Percentiles rank a stretch among this genome's conserved stretches.
Conservation (phyloP, 1,140 invertebrate species). For the Temnothorax curvispinosus region DNA sequence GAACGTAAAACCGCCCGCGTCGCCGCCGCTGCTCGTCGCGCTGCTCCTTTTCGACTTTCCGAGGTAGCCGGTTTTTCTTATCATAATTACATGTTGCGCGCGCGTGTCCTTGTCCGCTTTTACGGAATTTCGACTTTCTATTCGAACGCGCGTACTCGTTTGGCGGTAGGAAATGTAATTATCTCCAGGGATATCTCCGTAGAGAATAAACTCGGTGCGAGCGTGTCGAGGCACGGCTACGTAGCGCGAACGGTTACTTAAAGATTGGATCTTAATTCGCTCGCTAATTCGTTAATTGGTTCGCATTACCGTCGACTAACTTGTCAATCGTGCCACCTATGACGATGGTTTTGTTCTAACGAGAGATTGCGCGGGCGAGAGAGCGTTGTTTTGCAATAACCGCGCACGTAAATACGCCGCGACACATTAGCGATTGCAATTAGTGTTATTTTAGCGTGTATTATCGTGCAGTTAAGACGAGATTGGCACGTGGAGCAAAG, state of each 20-base stretch:
- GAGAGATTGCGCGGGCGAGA: neutral
- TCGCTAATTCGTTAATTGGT: conserved; percentile 38
- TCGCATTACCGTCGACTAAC: neutral
- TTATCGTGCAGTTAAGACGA: neutral
- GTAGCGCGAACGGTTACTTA: neutral
- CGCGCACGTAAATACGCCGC: neutral
- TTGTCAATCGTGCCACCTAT: neutral
- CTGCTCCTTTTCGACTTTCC: neutral
- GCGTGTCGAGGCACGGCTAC: neutral
- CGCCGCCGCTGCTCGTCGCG: neutral
- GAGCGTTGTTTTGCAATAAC: neutral
- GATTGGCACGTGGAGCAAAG: neutral
- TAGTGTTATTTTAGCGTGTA: neutral
- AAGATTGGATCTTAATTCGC: conserved; percentile 20
- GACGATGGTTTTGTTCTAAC: neutral
- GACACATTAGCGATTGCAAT: neutral
- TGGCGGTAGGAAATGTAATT: neutral
- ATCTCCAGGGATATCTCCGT: neutral
- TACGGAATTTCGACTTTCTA: neutral
- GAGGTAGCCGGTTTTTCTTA: conserved; percentile 28
- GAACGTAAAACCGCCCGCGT: neutral
- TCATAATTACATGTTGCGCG: conserved; percentile 6
- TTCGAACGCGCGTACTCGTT: neutral
- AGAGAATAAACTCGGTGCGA: too few relatives aligned
- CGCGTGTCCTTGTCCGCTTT: neutral